A percentile compares a stretch with the other conserved stretches of the same genome.
These are phyloP conservation scores for Umimayanthus kanabou DNA, from an alignment of 92 coral and sea anemone genomes.

Conservation along the genomic window DNA sequence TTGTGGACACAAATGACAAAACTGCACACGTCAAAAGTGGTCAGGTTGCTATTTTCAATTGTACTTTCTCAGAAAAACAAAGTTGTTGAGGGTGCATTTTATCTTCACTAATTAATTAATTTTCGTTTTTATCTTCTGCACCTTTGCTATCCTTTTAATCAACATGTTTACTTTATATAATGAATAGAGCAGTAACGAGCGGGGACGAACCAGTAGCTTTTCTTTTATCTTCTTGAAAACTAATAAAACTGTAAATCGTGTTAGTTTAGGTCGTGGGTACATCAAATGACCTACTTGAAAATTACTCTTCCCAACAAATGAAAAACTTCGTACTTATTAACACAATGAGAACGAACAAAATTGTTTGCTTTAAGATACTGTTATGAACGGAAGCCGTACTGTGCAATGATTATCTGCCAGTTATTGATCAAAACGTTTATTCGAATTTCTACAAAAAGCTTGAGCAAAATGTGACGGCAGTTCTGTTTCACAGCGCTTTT, in stretches of 20 bases:
- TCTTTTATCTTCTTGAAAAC: neutral
- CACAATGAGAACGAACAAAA: neutral
- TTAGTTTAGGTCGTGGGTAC: neutral
- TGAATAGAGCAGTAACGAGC: neutral
- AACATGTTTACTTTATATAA: neutral
- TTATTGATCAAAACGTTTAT: too few species aligned
- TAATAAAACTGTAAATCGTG: neutral
- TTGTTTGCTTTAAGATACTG: neutral
- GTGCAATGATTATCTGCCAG: neutral
- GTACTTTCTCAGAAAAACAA: too few species aligned
- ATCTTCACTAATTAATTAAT: neutral
- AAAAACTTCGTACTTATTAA: neutral
- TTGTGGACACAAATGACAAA: too few species aligned
- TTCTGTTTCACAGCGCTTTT: too few species aligned
- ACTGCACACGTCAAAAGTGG: too few species aligned
- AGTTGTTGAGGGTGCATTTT: neutral
- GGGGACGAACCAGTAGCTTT: neutral
- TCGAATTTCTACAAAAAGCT: neutral
- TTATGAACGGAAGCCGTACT: neutral
- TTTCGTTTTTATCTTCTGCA: neutral
- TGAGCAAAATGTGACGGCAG: neutral
- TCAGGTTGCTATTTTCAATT: too few species aligned
- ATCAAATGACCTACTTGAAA: neutral
- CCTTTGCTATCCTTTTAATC: neutral
- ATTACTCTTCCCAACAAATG: neutral